Conservation (phyloP, 2,113 vertebrate species). For the Irena cyanogastra region DNA sequence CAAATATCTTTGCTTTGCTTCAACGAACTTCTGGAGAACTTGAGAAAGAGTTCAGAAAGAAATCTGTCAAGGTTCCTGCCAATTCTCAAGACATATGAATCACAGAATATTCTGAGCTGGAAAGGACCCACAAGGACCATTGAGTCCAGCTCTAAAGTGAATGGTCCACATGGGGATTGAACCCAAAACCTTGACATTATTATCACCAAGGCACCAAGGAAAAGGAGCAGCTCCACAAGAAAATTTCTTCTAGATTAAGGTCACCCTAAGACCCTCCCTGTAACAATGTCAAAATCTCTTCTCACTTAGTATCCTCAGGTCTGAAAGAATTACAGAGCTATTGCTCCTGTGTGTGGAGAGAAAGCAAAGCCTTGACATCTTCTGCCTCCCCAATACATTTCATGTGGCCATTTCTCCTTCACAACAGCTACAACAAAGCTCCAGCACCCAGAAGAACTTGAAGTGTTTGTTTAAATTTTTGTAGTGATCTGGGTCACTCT, state of each 20-base stretch:
- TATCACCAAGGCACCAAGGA: not conserved
- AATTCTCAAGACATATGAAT: not conserved
- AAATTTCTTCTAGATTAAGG: not conserved
- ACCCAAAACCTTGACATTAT: not conserved
- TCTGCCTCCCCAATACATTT: not conserved
- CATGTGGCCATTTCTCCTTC: accelerated
- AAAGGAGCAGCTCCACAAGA: not conserved
- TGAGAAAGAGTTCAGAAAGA: not conserved
- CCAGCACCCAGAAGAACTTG: not conserved
- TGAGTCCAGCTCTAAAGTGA: not conserved
- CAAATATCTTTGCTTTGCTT: not conserved
- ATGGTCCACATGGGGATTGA: accelerated
- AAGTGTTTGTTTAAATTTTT: not conserved
- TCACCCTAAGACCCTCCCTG: not conserved
- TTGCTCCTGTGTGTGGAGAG: not conserved
- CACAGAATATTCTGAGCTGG: not conserved
- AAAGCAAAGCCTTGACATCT: not conserved
- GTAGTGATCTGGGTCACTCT: not conserved
- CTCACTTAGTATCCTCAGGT: not conserved
- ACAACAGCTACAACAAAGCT: not conserved
- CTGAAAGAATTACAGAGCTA: not conserved
- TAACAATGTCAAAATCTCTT: not conserved
- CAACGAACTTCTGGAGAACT: not conserved
- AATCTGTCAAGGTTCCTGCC: not conserved
- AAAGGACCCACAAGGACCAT: not conserved